Evolutionary conservation across 2,888 invertebrate genomes (phyloP), one percentile per base, ranked within the genome.

Genomic region (Apoda limacodes): DNA sequence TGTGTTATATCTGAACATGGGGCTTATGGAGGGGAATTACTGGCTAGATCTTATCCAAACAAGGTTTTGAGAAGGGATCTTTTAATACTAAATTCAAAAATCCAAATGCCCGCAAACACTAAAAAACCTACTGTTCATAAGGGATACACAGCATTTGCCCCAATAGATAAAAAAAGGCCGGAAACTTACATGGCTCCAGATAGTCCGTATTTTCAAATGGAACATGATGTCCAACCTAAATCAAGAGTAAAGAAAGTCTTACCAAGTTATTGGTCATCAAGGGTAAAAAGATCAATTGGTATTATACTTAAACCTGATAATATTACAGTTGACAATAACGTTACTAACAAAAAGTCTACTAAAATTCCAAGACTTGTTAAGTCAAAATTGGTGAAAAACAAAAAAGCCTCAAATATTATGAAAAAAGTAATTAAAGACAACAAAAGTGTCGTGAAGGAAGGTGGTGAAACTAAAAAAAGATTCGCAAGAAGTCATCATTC

Each of bases 191-290:
- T 42, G 12, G 38, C 56, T 0, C 60, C 63, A 0, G 58, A 63
- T 2, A 69, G 62, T 22, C 55, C 54, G 0, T 56, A 54, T 28
- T 65, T 68, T 22, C 52, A 56, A 3, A 17, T 45, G 2, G 52
- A 54, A 2, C 32, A 39, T 2, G 17, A 21, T 4, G 17, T 15
- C 2, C 48, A 55, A 3, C 42, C 45, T 15, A 66, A 57, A 25
- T 13, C 43, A 0, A 55, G 64, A 33, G 53, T 63, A 1, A 68
- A 69, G 35, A 75, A 65, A 43, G 43, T 58, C 4, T 34, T 63
- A 9, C 42, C 53, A 0, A 56, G 60, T 10, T 48, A 37, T n/a
- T 46, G 49, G 36, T 21, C 37, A 1, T 2, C 36, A 2, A 50
- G 60, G 25, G 30, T 27, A 12, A 65, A 58, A 36, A 46, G 17